Conservation (phyloP, 2,888 invertebrate genomes). For the Hetaerina titia region DNA sequence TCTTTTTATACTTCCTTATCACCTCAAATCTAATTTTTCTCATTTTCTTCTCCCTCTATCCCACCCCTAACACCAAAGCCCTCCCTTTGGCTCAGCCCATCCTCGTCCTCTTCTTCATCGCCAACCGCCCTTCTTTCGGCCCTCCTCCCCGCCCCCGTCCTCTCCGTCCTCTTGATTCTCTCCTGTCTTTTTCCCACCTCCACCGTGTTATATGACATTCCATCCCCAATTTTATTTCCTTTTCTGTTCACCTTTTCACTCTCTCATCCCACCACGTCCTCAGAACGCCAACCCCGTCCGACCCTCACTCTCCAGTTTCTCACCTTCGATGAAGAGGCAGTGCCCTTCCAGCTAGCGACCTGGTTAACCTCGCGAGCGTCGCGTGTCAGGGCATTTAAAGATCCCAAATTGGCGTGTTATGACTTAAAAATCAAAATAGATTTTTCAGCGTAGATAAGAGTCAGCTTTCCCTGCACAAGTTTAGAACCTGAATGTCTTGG, state of each 20-base stretch:
- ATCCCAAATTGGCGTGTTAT: too few relatives aligned
- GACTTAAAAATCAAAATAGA: too few relatives aligned
- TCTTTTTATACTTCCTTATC: constrained; percentile 54
- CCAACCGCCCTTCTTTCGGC: not conserved
- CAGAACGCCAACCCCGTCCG: not conserved
- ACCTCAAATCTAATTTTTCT: constrained; percentile 59
- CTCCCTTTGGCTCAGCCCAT: not conserved
- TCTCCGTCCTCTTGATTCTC: not conserved
- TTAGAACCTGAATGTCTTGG: too few relatives aligned
- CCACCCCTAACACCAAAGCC: not conserved
- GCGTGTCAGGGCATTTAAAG: too few relatives aligned
- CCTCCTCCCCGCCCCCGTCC: not conserved
- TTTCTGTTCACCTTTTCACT: not conserved
- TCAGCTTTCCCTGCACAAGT: too few relatives aligned
- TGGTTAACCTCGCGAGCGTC: not conserved
- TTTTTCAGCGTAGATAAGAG: too few relatives aligned
- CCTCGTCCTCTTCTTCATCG: not conserved
- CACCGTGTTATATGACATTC: constrained; percentile 23
- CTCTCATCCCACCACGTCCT: not conserved
- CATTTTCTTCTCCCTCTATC: not conserved
- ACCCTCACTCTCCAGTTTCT: not conserved
- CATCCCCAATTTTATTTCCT: not conserved
- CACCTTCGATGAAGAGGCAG: not conserved
- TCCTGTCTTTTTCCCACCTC: not conserved
- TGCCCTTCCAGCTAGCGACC: not conserved